These are phyloP conservation scores for Allophyes oxyacanthae DNA, from an alignment of 2,888 invertebrate genomes.

Conservation along the genomic window DNA sequence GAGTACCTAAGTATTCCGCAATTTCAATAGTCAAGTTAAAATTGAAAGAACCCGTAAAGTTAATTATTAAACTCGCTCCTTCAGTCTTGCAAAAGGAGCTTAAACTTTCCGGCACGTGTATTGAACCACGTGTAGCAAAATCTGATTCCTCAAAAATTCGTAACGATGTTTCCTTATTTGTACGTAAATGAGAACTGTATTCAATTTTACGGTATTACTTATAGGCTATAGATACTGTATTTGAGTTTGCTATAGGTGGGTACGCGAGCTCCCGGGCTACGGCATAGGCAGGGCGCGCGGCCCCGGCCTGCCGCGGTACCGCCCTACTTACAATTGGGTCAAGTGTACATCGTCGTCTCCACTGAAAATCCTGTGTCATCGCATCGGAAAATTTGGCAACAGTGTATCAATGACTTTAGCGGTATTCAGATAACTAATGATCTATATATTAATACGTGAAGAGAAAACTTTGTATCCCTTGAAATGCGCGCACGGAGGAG, in stretches of 20 bases:
- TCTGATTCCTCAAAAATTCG: slow-evolving; percentile 4
- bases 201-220: slow-evolving; percentile 4
- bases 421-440: slow-evolving; percentile 1
- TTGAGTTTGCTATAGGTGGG: not conserved
- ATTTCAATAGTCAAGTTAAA: not conserved
- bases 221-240: too few species aligned
- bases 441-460: too few species aligned
- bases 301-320: slow-evolving; percentile 53
- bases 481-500: too few species aligned
- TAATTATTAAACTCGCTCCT: slow-evolving; percentile 1
- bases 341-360: slow-evolving; percentile 74
- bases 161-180: slow-evolving; percentile 10
- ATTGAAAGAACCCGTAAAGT: slow-evolving; percentile 6
- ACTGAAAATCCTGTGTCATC: slow-evolving; percentile 51
- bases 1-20: not conserved
- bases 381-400: slow-evolving; percentile 47
- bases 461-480: too few species aligned
- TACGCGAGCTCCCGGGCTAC: slow-evolving; percentile 33
- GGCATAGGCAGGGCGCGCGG: slow-evolving; percentile 29
- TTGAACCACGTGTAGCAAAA: slow-evolving; percentile 4
- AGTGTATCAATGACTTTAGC: slow-evolving; percentile 2
- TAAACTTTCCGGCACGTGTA: not conserved
- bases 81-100: slow-evolving; percentile 1
- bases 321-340: slow-evolving; percentile 83
- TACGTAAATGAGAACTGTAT: not conserved